Evolutionary conservation across 1,140 invertebrate genomes (phyloP).

Genomic region (Cydia amplana): DNA sequence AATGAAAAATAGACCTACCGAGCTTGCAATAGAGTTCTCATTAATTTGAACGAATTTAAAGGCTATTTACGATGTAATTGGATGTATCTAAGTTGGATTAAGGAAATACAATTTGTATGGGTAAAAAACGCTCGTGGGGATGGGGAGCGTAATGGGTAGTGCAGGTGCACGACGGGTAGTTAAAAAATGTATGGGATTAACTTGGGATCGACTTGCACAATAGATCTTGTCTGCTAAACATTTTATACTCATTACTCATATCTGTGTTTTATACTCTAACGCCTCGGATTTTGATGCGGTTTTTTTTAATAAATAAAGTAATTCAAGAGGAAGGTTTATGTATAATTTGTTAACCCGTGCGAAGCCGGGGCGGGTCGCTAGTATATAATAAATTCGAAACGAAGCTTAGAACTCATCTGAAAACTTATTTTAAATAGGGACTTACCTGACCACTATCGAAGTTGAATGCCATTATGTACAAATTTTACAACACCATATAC

Average conservation of each 20-base stretch:
- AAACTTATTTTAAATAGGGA: background rate
- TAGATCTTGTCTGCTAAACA: conserved; percentile 21
- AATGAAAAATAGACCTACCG: conserved; percentile 40
- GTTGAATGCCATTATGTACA: conserved; percentile 62
- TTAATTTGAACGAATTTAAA: conserved; percentile 33
- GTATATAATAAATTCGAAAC: too few relatives aligned
- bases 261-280: conserved; percentile 9
- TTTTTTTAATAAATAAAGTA: background rate
- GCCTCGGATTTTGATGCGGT: too few relatives aligned
- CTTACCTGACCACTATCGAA: conserved; percentile 67
- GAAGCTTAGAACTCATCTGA: background rate
- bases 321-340: too few relatives aligned
- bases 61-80: conserved; percentile 71
- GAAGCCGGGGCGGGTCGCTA: too few relatives aligned
- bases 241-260: conserved; percentile 15
- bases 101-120: conserved; percentile 75
- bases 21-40: conserved; percentile 34
- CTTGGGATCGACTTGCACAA: conserved; percentile 26
- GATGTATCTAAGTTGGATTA: conserved; percentile 76
- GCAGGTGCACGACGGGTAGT: conserved; percentile 63
- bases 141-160: conserved; percentile 48
- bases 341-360: too few relatives aligned
- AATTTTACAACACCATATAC: conserved; percentile 34
- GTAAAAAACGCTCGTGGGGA: conserved; percentile 63
- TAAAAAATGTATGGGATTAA: conserved; percentile 62